A percentile compares a stretch with the other conserved stretches of the same genome.
These are phyloP conservation scores for Peucedramus taeniatus DNA, from an alignment of 2,113 vertebrate genomes.

Conservation along the genomic window DNA sequence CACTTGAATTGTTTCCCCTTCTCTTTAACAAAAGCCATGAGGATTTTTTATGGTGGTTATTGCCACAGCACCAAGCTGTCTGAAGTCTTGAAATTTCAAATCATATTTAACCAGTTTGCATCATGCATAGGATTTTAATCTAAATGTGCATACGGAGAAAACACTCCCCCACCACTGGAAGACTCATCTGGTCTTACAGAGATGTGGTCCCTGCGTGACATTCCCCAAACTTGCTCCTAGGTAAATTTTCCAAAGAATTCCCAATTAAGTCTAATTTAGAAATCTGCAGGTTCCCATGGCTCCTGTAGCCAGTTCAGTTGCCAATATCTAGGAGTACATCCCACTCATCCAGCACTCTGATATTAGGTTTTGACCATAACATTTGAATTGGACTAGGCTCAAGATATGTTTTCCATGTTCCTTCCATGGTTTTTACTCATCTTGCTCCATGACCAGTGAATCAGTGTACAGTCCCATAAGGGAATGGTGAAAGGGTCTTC, in stretches of 20 bases:
- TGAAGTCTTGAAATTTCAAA: not conserved
- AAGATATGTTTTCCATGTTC: not conserved
- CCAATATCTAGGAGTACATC: not conserved
- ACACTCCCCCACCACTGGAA: not conserved
- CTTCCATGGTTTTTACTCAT: not conserved
- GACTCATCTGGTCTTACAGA: not conserved
- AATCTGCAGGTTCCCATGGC: not conserved
- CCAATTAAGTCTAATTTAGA: not conserved
- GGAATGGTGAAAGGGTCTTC: not conserved
- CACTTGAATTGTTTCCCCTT: not conserved
- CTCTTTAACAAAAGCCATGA: not conserved
- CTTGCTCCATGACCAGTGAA: not conserved
- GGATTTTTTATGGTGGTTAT: not conserved
- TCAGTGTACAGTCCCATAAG: not conserved
- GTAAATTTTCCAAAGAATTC: not conserved
- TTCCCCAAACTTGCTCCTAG: not conserved
- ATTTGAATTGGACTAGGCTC: not conserved
- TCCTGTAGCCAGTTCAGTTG: not conserved
- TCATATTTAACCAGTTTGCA: fast-evolving
- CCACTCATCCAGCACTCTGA: not conserved
- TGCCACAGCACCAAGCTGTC: not conserved
- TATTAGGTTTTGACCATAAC: not conserved
- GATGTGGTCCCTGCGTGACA: not conserved
- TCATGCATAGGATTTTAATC: not conserved
- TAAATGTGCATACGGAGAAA: not conserved